Conservation (phyloP, 1,140 invertebrate genomes). For the Drosophila azteca region DNA sequence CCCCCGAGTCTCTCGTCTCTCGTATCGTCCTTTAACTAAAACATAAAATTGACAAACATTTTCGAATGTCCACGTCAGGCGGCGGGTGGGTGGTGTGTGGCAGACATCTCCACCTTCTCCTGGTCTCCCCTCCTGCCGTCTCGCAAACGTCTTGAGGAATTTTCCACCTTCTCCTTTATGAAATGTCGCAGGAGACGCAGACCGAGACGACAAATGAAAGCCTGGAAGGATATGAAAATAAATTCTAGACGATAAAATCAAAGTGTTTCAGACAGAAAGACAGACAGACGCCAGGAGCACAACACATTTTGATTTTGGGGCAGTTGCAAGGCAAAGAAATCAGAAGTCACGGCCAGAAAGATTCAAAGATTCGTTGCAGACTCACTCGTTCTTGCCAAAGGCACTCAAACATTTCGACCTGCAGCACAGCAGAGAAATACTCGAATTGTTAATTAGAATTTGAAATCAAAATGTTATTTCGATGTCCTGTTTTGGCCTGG, state of each 20-base stretch:
- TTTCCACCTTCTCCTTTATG: conserved; percentile 15
- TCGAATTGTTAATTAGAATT: too few relatives aligned
- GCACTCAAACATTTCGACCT: neutral
- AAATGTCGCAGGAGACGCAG: conserved; percentile 26
- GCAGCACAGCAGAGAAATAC: too few relatives aligned
- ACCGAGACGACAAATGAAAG: conserved; percentile 18
- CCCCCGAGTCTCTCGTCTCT: too few relatives aligned
- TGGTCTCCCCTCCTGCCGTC: too few relatives aligned
- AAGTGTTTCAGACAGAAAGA: conserved; percentile 18
- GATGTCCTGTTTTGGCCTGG: too few relatives aligned
- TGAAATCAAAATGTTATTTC: too few relatives aligned
- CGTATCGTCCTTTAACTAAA: neutral
- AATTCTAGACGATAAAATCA: conserved; percentile 33
- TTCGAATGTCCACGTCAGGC: too few relatives aligned
- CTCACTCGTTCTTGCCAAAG: conserved; percentile 5
- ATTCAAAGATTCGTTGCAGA: conserved; percentile 11
- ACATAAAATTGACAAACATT: conserved; percentile 10
- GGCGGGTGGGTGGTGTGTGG: too few relatives aligned
- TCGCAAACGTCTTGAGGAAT: conserved; percentile 11
- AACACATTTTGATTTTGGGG: too few relatives aligned
- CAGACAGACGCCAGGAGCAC: neutral
- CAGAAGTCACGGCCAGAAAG: neutral
- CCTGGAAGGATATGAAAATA: conserved; percentile 21
- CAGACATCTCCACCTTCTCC: neutral
- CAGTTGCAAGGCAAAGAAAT: neutral